These are phyloP conservation scores for Caenorhabditis sulstoni DNA, from an alignment of 2,888 invertebrate genomes.

Conservation along the genomic window DNA sequence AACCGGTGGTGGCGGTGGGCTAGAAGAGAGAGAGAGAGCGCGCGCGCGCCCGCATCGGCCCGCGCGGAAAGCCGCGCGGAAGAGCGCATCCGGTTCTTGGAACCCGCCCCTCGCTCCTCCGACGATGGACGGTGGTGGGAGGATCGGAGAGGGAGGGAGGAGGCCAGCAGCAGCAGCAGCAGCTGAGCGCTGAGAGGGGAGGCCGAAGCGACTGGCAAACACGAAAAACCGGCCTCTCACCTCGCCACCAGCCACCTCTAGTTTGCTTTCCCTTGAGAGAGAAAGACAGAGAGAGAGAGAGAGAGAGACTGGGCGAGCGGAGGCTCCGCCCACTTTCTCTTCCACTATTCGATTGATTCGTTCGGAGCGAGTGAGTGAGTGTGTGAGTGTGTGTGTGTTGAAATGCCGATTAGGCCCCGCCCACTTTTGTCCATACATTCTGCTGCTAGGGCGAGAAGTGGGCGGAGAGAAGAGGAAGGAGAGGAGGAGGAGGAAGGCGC, in stretches of 20 bases:
- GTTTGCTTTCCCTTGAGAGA: not conserved
- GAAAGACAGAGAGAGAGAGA: constrained; percentile 2
- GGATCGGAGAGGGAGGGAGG: constrained; percentile 12
- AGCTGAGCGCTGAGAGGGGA: constrained; percentile 11
- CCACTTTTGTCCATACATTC: too few species aligned
- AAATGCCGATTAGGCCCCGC: too few species aligned
- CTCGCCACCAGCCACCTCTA: not conserved
- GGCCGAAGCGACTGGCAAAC: constrained; percentile 33
- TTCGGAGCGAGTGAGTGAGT: too few species aligned
- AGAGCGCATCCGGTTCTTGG: constrained; percentile 26
- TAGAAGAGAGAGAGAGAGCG: constrained; percentile 2
- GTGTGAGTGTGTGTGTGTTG: too few species aligned
- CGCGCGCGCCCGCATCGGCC: not conserved
- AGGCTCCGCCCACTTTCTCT: constrained; percentile 8
- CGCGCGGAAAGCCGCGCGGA: constrained; percentile 12
- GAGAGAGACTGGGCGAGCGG: not conserved
- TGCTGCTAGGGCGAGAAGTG: too few species aligned
- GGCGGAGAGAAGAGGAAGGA: too few species aligned
- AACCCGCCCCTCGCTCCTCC: not conserved
- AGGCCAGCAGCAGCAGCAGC: constrained; percentile 16
- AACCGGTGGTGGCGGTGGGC: not conserved
- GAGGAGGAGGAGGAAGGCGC: too few species aligned
- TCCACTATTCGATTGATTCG: too few species aligned
- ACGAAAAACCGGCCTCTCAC: constrained; percentile 46
- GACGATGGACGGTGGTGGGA: too few species aligned